A percentile compares a stretch with the other conserved stretches of the same genome.
phyloP scores from a whole-genome alignment of 2,113 vertebrate species.

The Promerops cafer region DNA sequence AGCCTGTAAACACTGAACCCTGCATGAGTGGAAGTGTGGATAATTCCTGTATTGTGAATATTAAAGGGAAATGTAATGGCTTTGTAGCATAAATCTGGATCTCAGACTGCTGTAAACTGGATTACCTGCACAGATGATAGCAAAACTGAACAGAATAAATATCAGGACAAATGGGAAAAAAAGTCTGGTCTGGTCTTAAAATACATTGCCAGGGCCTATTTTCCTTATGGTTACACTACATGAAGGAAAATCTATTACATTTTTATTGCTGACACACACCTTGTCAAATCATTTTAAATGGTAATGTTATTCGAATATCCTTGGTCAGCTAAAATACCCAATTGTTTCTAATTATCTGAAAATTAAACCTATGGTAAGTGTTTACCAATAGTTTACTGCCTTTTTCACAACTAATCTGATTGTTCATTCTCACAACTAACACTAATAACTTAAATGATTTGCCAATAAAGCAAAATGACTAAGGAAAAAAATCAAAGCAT shows the following conservation, averaged over 20 bases:
- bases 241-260: not conserved
- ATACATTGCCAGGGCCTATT: not conserved
- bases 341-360: constrained; percentile 57
- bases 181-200: not conserved
- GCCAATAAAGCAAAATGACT: constrained; percentile 9
- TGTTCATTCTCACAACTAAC: constrained; percentile 3
- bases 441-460: constrained; percentile 52
- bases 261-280: not conserved
- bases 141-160: not conserved
- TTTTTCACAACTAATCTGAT: constrained; percentile 32
- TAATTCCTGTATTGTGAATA: constrained; percentile 15
- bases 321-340: constrained; percentile 7
- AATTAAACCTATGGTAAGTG: constrained; percentile 37
- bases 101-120: not conserved
- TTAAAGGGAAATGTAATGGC: constrained; percentile 3
- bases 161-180: not conserved
- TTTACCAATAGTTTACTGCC: constrained; percentile 49
- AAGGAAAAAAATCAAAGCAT: constrained; percentile 21
- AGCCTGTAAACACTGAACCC: not conserved
- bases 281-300: constrained; percentile 39
- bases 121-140: not conserved
- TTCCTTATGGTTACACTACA: not conserved
- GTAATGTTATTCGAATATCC: constrained; percentile 24
- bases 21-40: not conserved
- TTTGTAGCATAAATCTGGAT: not conserved